A percentile compares a stretch with the other conserved stretches of the same genome.
phyloP scores from a whole-genome alignment of 1,140 invertebrate species.

The Piezodorus guildinii region DNA sequence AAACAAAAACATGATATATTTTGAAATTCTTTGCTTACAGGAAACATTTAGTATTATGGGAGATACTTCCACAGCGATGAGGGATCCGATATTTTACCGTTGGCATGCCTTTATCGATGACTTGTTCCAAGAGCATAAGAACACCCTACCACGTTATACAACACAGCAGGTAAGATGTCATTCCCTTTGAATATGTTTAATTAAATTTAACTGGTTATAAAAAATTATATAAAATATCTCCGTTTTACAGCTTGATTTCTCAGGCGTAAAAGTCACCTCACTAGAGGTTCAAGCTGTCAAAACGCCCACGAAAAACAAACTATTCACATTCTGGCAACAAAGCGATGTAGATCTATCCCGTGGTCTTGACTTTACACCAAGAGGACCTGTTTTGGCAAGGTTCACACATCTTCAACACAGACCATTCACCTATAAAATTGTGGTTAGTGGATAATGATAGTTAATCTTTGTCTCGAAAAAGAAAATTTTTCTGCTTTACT shows the following conservation, averaged over 20 bases:
- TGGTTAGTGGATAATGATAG: constrained; percentile 20
- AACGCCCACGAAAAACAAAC: constrained; percentile 29
- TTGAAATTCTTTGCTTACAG: constrained; percentile 30
- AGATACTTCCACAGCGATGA: constrained; percentile 58
- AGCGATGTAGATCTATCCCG: constrained; percentile 38
- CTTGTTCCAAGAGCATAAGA: constrained; percentile 64
- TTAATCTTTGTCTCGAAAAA: too few relatives aligned
- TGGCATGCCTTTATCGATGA: constrained; percentile 72
- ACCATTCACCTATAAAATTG: constrained; percentile 33
- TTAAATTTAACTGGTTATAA: too few relatives aligned
- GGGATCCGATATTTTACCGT: constrained; percentile 75
- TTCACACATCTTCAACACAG: constrained; percentile 40
- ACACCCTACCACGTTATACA: constrained; percentile 48
- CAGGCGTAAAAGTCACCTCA: constrained; percentile 40
- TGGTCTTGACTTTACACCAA: constrained; percentile 38
- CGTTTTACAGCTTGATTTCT: constrained; percentile 45
- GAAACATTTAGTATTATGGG: constrained; percentile 54
- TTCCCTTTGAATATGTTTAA: not conserved
- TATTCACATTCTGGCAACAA: constrained; percentile 41
- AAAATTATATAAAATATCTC: not conserved
- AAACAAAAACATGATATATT: too few relatives aligned
- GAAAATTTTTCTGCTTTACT: too few relatives aligned
- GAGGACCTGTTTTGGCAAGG: constrained; percentile 36
- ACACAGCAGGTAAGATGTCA: constrained; percentile 37
- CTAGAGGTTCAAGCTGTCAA: constrained; percentile 37